Evolutionary conservation across 1,140 invertebrate genomes (phyloP).

Genomic region (Colletes latitarsis): DNA sequence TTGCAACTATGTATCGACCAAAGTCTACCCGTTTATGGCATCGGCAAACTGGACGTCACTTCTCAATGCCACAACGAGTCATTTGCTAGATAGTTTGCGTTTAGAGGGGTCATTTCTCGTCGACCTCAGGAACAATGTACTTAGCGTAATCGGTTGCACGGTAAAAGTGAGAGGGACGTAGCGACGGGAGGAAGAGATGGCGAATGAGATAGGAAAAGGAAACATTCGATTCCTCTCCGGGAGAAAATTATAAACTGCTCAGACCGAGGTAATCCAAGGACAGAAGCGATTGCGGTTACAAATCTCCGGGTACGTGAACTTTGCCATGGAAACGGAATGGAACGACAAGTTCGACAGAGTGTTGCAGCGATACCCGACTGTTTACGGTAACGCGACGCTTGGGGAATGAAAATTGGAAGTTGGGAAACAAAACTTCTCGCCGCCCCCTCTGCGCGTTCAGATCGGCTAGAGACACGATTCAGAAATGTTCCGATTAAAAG

Average conservation of each 20-base stretch:
- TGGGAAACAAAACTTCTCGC: no score
- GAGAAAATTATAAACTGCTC: slow-evolving; percentile 64
- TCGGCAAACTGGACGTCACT: background rate
- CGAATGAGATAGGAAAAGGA: slow-evolving; percentile 6
- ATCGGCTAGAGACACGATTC: no score
- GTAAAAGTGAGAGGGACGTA: slow-evolving; percentile 15
- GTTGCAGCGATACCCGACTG: slow-evolving; percentile 10
- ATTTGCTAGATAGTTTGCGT: slow-evolving; percentile 46
- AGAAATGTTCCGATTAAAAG: no score
- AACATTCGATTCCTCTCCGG: slow-evolving; percentile 48
- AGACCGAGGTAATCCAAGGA: slow-evolving; percentile 44
- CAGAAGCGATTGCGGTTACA: slow-evolving; percentile 58
- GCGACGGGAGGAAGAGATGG: background rate
- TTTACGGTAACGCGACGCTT: background rate
- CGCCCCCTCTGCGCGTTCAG: no score
- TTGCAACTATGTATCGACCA: background rate
- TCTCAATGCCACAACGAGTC: background rate
- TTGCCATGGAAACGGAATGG: slow-evolving; percentile 26
- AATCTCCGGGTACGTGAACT: slow-evolving; percentile 51
- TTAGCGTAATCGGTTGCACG: slow-evolving; percentile 51
- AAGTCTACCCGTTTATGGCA: background rate
- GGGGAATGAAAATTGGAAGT: background rate
- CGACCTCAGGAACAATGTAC: slow-evolving; percentile 53
- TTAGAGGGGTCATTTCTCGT: slow-evolving; percentile 42
- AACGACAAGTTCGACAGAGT: slow-evolving; percentile 11